Evolutionary conservation across 2,888 invertebrate genomes (phyloP), one percentile per base, ranked within the genome.

Genomic region (Stenodema calcarata): DNA sequence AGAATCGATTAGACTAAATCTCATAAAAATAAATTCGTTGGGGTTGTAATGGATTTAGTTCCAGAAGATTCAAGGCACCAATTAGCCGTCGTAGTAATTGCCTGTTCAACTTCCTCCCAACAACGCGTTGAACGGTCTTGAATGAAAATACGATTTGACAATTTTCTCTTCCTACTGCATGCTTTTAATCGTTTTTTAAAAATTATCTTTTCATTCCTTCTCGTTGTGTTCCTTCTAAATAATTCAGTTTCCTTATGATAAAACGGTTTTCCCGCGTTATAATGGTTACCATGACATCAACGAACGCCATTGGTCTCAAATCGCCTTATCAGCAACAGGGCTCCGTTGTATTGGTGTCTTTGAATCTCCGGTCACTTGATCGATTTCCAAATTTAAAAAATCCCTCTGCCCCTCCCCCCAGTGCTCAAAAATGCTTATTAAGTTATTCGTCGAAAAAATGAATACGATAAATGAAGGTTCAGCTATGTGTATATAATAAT

Each of bases 391-490:
- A 62, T 62, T 62, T 23, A 0, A n/a, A n/a, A n/a, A n/a, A n/a
- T n/a, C n/a, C n/a, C n/a, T n/a, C n/a, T n/a, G n/a, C n/a, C 1
- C 23, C n/a, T 35, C 18, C 73, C 73, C 62, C 35, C 75, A 84
- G 84, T 84, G 84, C 84, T 84, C 84, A 84, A 84, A 23, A 84
- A 18, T 73, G 84, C 80, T 80, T 54, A 54, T 80, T 78, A 16
- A 80, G 54, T 80, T 80, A 54, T 28, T 79, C 11, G 30, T 28
- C 28, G 54, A 28, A 80, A 54, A 50, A n/a, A n/a, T n/a, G n/a
- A n/a, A 44, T 76, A 41, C 16, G 42, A 78, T 18, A 80, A 47
- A 80, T 18, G 44, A 42, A 78, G 16, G 79, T 80, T 54, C 80
- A 30, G 30, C 16, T 54, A 30, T 28, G 41, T 80, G 54, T 80